Conservation (phyloP, 1,140 invertebrate species). For the Zaprionus inermis region DNA sequence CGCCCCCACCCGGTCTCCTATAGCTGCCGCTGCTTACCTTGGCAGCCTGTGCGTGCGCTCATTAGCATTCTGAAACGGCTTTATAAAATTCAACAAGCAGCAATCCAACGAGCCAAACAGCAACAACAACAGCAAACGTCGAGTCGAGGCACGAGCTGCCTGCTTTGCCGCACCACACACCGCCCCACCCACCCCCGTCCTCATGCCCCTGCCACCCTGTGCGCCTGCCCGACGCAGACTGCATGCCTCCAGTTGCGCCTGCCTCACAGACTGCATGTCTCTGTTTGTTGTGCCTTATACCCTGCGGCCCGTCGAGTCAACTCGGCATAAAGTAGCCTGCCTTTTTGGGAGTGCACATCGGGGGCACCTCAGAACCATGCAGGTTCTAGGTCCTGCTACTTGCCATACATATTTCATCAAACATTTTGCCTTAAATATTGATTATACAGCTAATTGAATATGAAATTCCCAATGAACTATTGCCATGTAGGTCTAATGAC, state of each 20-base stretch:
- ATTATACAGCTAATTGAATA: not conserved
- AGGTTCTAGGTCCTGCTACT: not conserved
- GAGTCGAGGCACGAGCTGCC: conserved; percentile 9
- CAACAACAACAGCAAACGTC: conserved; percentile 47
- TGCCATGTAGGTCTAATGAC: not conserved
- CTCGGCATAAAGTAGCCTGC: too few species aligned
- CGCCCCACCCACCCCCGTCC: not conserved
- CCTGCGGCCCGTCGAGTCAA: conserved; percentile 6
- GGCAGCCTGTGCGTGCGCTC: conserved; percentile 78
- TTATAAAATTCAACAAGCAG: conserved; percentile 79
- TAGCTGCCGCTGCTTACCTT: conserved; percentile 58
- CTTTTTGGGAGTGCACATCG: not conserved
- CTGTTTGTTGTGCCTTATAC: conserved; percentile 48
- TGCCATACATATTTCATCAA: not conserved
- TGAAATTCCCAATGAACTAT: not conserved
- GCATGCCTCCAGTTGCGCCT: conserved; percentile 38
- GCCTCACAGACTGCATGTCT: conserved; percentile 61
- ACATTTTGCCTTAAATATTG: conserved; percentile 1
- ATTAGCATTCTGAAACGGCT: conserved; percentile 81
- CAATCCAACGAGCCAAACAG: conserved; percentile 45
- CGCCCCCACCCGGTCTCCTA: conserved; percentile 13
- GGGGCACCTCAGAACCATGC: not conserved
- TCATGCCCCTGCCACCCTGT: not conserved
- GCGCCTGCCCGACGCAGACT: conserved; percentile 15
- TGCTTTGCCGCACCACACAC: not conserved